Conservation (phyloP, 2,797 vertebrate genomes). For the Centropyge bicolor region DNA sequence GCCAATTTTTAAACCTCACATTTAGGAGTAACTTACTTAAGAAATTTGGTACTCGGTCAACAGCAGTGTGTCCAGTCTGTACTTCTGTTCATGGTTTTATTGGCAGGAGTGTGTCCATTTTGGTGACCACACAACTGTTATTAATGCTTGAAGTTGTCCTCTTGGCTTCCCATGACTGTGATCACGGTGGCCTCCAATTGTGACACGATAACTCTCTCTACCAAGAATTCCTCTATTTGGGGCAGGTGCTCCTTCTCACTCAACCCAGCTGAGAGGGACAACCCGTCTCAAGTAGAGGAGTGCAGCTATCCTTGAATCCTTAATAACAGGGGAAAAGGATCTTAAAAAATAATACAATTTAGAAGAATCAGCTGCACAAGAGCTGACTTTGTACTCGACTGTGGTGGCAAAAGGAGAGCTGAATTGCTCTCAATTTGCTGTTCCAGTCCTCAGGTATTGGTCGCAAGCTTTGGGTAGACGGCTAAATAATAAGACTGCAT, state of each 20-base stretch:
- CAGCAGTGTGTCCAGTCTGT: neutral
- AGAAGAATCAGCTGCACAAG: neutral
- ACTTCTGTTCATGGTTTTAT: neutral
- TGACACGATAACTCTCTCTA: neutral
- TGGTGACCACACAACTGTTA: no score
- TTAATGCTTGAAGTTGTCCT: neutral
- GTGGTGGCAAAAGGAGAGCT: neutral
- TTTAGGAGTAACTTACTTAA: no score
- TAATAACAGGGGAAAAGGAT: neutral
- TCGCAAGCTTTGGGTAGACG: neutral
- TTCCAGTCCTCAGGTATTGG: neutral
- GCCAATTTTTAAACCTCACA: no score
- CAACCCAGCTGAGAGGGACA: neutral
- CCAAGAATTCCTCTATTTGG: neutral
- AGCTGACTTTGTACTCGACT: neutral
- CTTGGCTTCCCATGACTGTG: neutral
- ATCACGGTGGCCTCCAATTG: neutral
- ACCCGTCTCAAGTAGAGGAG: neutral
- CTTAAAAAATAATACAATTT: neutral
- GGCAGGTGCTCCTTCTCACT: neutral
- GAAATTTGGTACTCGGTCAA: no score
- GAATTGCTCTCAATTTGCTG: neutral
- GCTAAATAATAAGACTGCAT: neutral
- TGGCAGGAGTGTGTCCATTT: neutral
- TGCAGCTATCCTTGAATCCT: neutral